A percentile compares a stretch with the other conserved stretches of the same genome.
phyloP scores from a whole-genome alignment of 2,888 invertebrate species.

The Phasia obesa region DNA sequence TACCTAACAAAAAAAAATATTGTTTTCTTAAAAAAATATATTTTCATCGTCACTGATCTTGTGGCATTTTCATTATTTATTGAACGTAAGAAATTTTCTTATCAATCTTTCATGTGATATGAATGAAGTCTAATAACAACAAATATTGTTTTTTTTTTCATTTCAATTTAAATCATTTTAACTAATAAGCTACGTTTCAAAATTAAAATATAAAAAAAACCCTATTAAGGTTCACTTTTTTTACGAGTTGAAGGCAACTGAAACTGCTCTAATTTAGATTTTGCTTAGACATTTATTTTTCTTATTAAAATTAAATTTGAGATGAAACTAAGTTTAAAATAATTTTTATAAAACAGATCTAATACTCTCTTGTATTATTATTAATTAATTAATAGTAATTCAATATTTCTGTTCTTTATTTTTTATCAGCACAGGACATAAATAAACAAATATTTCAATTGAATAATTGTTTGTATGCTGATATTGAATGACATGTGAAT shows the following conservation, averaged over 20 bases:
- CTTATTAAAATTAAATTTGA: constrained; percentile 1
- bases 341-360: background rate
- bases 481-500: constrained; percentile 62
- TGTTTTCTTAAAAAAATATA: constrained; percentile 5
- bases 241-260: constrained; percentile 18
- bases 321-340: background rate
- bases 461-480: constrained; percentile 57
- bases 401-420: constrained; percentile 43
- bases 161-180: no score
- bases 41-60: constrained; percentile 30
- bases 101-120: constrained; percentile 56
- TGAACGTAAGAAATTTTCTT: constrained; percentile 34
- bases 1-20: constrained; percentile 10
- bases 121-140: constrained; percentile 50
- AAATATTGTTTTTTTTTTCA: background rate
- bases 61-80: constrained; percentile 40
- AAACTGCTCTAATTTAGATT: constrained; percentile 51
- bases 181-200: background rate
- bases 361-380: background rate
- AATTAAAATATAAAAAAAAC: constrained; percentile 2
- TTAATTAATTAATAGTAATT: constrained; percentile 34
- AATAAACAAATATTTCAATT: constrained; percentile 49
- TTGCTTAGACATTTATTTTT: constrained; percentile 18
- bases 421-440: constrained; percentile 57
- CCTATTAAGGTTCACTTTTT: background rate